Evolutionary conservation across 2,888 invertebrate species (phyloP), one percentile per base, ranked within the genome.

Genomic region (Hypsopygia costalis): DNA sequence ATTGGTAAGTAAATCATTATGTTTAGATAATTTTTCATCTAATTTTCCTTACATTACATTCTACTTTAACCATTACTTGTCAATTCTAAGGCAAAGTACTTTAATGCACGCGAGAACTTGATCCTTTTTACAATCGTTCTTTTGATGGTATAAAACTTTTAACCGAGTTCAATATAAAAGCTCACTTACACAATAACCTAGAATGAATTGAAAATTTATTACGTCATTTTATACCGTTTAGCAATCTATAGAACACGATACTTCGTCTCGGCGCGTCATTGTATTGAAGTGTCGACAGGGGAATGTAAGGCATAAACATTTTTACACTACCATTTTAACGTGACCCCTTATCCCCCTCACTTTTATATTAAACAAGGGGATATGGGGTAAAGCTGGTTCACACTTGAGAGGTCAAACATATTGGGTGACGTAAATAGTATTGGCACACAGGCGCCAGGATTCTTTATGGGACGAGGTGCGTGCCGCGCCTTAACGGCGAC

Each of bases 261-360:
- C 16, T 16, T 16, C 46, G 42, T 31, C 51, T 48, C 43, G 41
- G 44, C 32, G 33, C 43, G 55, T 55, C 60, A 57, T 53, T 60
- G 51, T 49, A 51, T 51, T 54, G 47, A 51, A 60, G 60, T 49
- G 57, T 52, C 58, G 51, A 50, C 52, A 34, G 48, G 55, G 52
- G 52, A 49, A 52, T 48, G 54, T 49, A 47, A 49, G 46, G 50
- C 53, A 58, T 62, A 64, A 65, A 66, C 58, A 64, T 47, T 54
- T 50, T 49, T 50, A 51, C 51, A 48, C 37, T 43, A 40, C 60
- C 57, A 54, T 36, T 40, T 10, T 38, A 47, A 8, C 9, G 7
- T 33, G 55, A 48, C 10, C 54, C 16, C 1, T 38, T 32, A 9
- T 5, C 0, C 27, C 27, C 16, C 33, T 10, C 10, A 9, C 27